Conservation (phyloP, 2,797 vertebrate species). For the Petrocephalus sullivani region DNA sequence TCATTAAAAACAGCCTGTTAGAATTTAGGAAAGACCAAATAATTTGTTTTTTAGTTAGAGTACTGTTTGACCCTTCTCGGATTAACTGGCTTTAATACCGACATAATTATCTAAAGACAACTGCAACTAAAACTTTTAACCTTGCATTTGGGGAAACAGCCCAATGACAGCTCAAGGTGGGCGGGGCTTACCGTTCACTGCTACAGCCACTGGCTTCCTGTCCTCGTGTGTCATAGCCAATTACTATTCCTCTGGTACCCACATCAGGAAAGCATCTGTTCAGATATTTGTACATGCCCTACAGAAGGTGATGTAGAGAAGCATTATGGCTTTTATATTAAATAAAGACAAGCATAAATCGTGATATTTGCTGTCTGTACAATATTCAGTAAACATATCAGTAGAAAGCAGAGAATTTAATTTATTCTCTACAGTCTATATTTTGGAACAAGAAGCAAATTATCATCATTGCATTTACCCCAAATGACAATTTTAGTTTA, state of each 20-base stretch:
- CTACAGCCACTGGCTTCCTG: constrained; percentile 85
- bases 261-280: constrained; percentile 74
- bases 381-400: background rate
- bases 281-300: constrained; percentile 85
- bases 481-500: background rate
- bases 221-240: constrained; percentile 87
- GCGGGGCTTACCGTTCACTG: constrained; percentile 73
- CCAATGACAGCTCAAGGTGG: no score
- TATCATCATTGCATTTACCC: background rate
- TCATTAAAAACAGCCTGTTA: background rate
- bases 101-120: background rate
- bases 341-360: background rate
- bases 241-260: constrained; percentile 76
- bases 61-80: background rate
- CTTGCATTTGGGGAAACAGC: background rate
- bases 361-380: background rate
- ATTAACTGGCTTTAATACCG: background rate
- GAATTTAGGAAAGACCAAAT: background rate
- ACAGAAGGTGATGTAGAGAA: constrained; percentile 29
- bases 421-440: background rate
- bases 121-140: background rate
- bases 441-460: no score
- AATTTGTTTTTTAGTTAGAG: background rate
- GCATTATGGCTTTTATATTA: background rate
- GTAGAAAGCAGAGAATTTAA: background rate